Base-by-base conservation (phyloP, 2,113 vertebrate genomes). In the Ornithorhynchus anatinus region DNA sequence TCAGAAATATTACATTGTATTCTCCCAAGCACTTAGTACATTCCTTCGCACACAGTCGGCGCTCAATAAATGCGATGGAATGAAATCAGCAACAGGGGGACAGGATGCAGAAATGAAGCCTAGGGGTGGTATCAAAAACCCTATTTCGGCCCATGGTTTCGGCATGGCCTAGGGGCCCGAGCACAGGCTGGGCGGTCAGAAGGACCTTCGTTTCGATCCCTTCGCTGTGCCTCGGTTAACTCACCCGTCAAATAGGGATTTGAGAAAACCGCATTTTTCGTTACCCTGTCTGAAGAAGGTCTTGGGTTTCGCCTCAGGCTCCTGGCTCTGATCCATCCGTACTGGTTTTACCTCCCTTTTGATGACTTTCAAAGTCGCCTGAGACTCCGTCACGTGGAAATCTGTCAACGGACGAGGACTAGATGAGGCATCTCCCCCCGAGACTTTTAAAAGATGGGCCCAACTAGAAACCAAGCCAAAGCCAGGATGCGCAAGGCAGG, bases 291-390 rank as follows among this genome's bases (percentile, higher is more conserved):
- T 79, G 35, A 87, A 82, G 42, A 79, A 53, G 25, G 62, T 89
- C 44, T 89, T 92, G 64, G 59, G 33, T 81, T 95, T 95, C 51
- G 85, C 90, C 50, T 93, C 91, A 8, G 88, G 75, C 6, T 73
- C 81, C 56, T 65, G 79, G 82, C 86, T 92, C 58, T 58, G 79
- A 38, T 97, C 93, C 68, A 89, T 65, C 58, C 27, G 73, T 6
- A 72, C 45, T 4, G 94, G 89, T 57, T 95, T 94, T 66, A 92
- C 60, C 31, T 87, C 85, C 25, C 79, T 72, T 72, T 95, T 95
- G 64, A 92, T 68, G 33, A 91, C 84, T 13, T 94, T 93, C 76
- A 94, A 85, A 79, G 94, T 92, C 22, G 89, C 89, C 70, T 95
- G 88, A 7, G 93, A 90, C 62, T 96, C 90, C 23, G 90, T 84